Conservation (phyloP, 2,113 vertebrate species). For the Austrofundulus limnaeus region DNA sequence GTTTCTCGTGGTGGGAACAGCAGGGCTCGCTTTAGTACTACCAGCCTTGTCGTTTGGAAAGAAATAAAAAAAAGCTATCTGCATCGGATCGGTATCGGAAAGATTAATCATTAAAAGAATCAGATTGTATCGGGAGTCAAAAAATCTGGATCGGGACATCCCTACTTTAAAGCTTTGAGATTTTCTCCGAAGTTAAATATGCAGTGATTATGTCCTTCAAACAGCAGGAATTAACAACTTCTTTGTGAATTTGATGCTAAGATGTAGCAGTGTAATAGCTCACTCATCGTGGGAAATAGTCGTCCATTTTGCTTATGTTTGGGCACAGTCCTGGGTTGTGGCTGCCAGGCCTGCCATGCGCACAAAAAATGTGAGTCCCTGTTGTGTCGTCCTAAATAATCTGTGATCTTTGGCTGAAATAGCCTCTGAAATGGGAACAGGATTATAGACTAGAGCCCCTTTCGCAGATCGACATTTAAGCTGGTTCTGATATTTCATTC, state of each 20-base stretch:
- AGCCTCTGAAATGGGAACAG: background rate
- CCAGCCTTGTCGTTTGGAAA: too few relatives aligned
- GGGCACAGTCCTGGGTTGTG: background rate
- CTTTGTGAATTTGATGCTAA: too few relatives aligned
- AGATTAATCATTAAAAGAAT: too few relatives aligned
- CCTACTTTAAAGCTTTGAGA: too few relatives aligned
- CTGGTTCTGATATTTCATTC: background rate
- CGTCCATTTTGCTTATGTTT: background rate
- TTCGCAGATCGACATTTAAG: background rate
- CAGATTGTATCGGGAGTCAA: too few relatives aligned
- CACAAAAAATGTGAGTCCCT: background rate
- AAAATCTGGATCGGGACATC: too few relatives aligned
- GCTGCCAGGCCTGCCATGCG: background rate
- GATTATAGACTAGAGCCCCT: background rate
- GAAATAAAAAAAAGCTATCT: too few relatives aligned
- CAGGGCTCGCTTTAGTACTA: too few relatives aligned
- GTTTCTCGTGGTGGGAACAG: too few relatives aligned
- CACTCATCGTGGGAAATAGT: background rate
- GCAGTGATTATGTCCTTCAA: background rate
- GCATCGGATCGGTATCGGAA: too few relatives aligned
- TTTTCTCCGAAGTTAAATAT: too few relatives aligned
- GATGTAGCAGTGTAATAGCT: too few relatives aligned
- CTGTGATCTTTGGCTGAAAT: background rate
- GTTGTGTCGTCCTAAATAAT: background rate
- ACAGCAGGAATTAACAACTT: background rate